These are phyloP conservation scores for Drosophila buzzatii DNA, from an alignment of 2,888 invertebrate species.

Conservation along the genomic window DNA sequence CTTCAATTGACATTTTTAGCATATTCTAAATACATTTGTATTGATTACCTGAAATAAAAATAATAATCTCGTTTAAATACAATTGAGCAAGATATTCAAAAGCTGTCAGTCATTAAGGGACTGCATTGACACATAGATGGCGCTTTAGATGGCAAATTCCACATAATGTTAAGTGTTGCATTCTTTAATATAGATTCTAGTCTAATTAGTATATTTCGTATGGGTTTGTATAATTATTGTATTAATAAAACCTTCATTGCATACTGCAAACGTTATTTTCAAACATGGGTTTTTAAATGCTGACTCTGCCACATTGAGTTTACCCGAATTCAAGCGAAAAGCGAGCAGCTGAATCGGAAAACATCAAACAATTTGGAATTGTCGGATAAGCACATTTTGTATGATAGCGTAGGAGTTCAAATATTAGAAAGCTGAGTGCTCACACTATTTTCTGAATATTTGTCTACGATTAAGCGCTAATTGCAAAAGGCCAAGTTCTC, in stretches of 20 bases:
- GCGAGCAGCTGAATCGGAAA: not conserved
- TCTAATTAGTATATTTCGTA: no score
- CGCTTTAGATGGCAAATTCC: not conserved
- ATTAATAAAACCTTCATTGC: no score
- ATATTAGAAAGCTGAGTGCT: not conserved
- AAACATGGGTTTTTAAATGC: no score
- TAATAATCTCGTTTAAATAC: not conserved
- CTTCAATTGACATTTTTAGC: not conserved
- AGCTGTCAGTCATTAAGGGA: not conserved
- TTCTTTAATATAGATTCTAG: no score
- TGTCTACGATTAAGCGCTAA: not conserved
- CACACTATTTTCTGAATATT: not conserved
- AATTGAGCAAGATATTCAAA: not conserved
- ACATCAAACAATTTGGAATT: not conserved
- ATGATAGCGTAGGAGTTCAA: not conserved
- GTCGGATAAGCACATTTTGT: not conserved
- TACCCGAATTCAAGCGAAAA: no score
- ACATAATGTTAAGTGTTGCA: not conserved
- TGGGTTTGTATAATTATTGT: no score
- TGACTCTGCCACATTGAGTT: no score
- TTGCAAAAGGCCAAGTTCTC: not conserved
- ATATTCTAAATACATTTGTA: conserved; percentile 7
- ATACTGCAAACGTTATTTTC: no score
- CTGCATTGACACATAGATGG: not conserved
- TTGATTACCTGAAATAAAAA: conserved; percentile 4